A percentile compares a stretch with the other conserved stretches of the same genome.
These are phyloP conservation scores for Meteorus cinctellus DNA, from an alignment of 2,888 invertebrate species.

Conservation along the genomic window DNA sequence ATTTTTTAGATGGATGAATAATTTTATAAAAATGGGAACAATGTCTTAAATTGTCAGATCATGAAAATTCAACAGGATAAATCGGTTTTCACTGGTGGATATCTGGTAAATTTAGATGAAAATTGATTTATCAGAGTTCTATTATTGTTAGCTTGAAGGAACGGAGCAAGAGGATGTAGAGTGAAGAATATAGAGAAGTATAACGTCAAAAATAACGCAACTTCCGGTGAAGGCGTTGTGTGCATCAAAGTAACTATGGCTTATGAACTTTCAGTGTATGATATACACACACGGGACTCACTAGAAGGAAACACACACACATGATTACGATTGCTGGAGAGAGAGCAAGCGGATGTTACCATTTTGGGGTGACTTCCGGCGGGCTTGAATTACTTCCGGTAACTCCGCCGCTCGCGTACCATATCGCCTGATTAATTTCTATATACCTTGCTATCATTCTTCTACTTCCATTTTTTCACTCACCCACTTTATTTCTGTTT, in stretches of 20 bases:
- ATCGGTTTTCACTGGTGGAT: too few relatives aligned
- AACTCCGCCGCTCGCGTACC: neutral
- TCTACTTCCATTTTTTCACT: neutral
- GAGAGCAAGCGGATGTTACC: constrained; percentile 49
- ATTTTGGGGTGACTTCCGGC: constrained; percentile 57
- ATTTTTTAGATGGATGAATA: too few relatives aligned
- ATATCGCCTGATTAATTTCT: constrained; percentile 8
- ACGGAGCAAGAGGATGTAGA: neutral
- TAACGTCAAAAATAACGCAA: constrained; percentile 16
- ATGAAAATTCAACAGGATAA: too few relatives aligned
- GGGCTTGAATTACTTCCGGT: constrained; percentile 55
- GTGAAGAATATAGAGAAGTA: neutral
- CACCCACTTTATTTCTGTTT: neutral
- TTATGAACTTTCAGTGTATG: constrained; percentile 2
- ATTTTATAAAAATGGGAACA: too few relatives aligned
- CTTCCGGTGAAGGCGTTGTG: constrained; percentile 23
- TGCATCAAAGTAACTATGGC: neutral
- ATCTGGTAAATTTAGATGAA: too few relatives aligned
- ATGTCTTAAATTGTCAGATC: too few relatives aligned
- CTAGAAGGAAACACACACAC: neutral
- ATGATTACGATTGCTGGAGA: neutral
- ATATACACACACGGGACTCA: neutral
- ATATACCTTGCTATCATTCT: neutral
- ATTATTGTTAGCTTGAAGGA: neutral
- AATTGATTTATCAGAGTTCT: too few relatives aligned